These are phyloP conservation scores for Burhinus oedicnemus DNA, from an alignment of 2,113 vertebrate genomes.

Conservation along the genomic window DNA sequence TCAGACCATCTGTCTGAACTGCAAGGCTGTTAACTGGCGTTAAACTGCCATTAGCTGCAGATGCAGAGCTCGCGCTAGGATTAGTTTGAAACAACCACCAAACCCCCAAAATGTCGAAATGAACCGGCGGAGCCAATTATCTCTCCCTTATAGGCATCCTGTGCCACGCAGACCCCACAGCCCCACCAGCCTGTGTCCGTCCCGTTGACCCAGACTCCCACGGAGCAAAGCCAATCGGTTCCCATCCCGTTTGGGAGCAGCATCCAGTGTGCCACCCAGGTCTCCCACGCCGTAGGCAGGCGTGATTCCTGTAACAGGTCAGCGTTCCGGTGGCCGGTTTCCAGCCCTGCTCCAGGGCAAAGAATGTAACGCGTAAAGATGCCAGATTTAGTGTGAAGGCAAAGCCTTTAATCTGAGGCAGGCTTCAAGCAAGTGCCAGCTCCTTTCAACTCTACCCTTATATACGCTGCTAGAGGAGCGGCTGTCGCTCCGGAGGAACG, in stretches of 20 bases:
- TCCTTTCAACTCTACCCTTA: neutral
- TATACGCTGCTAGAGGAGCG: too few species aligned
- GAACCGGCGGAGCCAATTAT: neutral
- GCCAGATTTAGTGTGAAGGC: neutral
- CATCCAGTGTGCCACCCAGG: neutral
- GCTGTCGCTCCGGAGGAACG: too few species aligned
- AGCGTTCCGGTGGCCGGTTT: neutral
- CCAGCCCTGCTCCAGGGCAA: neutral
- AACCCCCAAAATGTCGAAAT: neutral
- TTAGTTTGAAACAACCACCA: neutral
- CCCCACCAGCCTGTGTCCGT: neutral
- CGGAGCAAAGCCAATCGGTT: fast-evolving
- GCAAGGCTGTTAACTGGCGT: neutral
- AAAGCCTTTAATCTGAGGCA: neutral
- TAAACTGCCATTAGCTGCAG: neutral
- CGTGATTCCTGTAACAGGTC: neutral
- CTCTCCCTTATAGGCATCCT: neutral
- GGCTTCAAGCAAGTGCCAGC: neutral
- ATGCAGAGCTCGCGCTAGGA: neutral
- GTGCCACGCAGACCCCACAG: neutral
- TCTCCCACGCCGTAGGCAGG: neutral
- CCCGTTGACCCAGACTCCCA: neutral
- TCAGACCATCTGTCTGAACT: neutral
- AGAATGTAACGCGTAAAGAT: neutral
- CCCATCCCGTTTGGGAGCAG: neutral